Conservation (phyloP, 2,888 invertebrate genomes). For the Lasioglossum morio region DNA sequence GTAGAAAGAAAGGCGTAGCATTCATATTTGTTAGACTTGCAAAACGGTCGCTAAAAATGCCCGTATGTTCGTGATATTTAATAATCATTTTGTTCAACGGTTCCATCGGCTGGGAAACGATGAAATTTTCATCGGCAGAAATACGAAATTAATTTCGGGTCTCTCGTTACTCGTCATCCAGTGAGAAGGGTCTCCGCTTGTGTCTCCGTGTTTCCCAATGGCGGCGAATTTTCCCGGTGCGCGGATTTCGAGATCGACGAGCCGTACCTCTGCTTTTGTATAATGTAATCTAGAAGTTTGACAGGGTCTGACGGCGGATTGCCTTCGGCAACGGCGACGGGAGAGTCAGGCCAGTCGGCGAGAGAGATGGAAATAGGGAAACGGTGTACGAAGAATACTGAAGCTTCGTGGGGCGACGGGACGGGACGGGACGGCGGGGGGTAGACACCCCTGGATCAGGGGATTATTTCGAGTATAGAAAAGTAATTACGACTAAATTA, state of each 20-base stretch:
- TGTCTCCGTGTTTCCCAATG: constrained; percentile 26
- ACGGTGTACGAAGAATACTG: constrained; percentile 30
- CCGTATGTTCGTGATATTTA: background rate
- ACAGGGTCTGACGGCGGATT: constrained; percentile 72
- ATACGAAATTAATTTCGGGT: constrained; percentile 33
- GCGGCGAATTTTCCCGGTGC: constrained; percentile 36
- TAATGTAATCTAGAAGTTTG: constrained; percentile 82
- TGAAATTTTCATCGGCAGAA: constrained; percentile 14
- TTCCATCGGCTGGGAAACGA: background rate
- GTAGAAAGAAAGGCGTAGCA: too few species aligned
- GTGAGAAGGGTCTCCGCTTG: constrained; percentile 15
- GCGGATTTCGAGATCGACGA: constrained; percentile 67
- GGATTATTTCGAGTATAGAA: constrained; percentile 55
- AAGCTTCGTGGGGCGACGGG: background rate
- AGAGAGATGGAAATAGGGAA: constrained; percentile 26
- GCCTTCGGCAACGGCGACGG: constrained; percentile 37
- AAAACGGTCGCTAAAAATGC: background rate
- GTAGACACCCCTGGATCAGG: constrained; percentile 29
- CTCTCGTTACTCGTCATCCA: background rate
- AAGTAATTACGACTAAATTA: constrained; percentile 53
- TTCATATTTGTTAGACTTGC: too few species aligned
- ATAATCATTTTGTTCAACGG: background rate
- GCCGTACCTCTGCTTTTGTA: constrained; percentile 79
- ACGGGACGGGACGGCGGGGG: background rate
- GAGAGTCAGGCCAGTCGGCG: constrained; percentile 1